Conservation (phyloP, 2,113 vertebrate species). For the Aptenodytes forsteri region DNA sequence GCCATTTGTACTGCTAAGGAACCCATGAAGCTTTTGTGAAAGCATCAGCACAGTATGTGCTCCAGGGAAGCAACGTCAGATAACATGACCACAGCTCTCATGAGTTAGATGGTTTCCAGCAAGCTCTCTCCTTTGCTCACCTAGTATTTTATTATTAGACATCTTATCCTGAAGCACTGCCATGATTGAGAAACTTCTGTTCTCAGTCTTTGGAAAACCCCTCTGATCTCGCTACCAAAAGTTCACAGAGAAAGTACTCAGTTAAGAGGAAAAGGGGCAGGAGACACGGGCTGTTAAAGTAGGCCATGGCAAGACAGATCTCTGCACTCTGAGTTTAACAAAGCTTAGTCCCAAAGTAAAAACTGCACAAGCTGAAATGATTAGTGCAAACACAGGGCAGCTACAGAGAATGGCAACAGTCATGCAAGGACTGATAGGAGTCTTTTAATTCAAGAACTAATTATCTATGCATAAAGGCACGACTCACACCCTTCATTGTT, state of each 20-base stretch:
- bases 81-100: neutral
- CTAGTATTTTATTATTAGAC: neutral
- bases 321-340: neutral
- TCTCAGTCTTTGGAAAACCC: neutral
- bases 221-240: neutral
- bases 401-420: neutral
- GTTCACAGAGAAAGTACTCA: neutral
- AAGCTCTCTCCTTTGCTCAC: neutral
- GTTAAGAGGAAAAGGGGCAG: neutral
- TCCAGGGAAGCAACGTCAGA: neutral
- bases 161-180: neutral
- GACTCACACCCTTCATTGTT: neutral
- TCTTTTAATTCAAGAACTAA: neutral
- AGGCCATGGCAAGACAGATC: accelerated
- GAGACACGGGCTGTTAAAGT: neutral
- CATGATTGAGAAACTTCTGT: neutral
- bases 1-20: neutral
- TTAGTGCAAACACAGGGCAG: neutral
- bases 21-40: neutral
- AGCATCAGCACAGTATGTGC: neutral
- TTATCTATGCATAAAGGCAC: neutral
- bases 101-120: neutral
- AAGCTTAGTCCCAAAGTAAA: neutral
- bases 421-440: neutral
- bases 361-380: neutral